Base-by-base conservation (phyloP, 2,888 invertebrate genomes). In the Phaonia tiefii region DNA sequence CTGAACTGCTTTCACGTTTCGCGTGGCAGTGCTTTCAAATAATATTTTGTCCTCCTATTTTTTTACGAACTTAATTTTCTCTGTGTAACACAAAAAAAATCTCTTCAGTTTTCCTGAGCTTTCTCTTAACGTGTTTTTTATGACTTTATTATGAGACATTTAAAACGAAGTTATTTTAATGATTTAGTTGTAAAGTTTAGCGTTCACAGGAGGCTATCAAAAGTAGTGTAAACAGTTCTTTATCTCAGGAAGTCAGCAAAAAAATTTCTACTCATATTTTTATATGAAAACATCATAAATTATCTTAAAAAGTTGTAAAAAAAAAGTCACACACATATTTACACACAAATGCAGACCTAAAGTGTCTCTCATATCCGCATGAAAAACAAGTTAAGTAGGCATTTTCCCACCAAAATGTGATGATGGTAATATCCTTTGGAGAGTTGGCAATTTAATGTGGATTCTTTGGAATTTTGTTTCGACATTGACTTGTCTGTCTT, bases 1-100 rank as follows among this genome's bases (percentile, higher is more conserved):
- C 81, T 81, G 78, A 81, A 81, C 81, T 78, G 81, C 69, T 81
- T 81, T 77, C 81, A 71, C 75, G 78, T 81, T 75, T 75, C 78
- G 75, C 66, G n/a, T 77, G 17, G 60, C 66, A 74, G 67, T 65
- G n/a, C n/a, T 31, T 5, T 5, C 31, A 8, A 31, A 31, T 31
- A 8, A 5, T 31, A 31, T 31, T 31, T 31, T 31, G 4, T 65
- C 25, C 65, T 49, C n/a, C n/a, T n/a, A 7, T 26, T 25, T 67
- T n/a, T n/a, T n/a, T n/a, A n/a, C 3, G n/a, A 49, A 2, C n/a
- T 51, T 49, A 49, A 10, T 31, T 25, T 58, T 31, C 17, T n/a
- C 37, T 76, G 54, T 74, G 42, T 7, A 67, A 75, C 31, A 31
- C 31, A 31, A 31, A 31, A 58, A 66, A 80, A 79, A 76, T 76